Percentiles rank a stretch among this genome's conserved stretches.
phyloP scores from a whole-genome alignment of 2,113 vertebrate genomes.

The Austrofundulus limnaeus region DNA sequence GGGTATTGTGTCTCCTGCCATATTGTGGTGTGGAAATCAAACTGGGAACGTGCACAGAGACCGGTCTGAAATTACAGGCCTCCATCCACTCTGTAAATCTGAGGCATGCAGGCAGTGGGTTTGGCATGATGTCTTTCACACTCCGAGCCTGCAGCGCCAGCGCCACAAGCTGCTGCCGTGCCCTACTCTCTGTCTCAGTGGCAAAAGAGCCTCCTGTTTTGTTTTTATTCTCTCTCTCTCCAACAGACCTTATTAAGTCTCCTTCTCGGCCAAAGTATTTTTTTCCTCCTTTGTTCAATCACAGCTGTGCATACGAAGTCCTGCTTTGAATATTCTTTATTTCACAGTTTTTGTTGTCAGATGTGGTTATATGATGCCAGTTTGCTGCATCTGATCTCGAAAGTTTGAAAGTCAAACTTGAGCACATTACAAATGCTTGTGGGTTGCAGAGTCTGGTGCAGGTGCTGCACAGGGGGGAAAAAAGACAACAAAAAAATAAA shows the following conservation, averaged over 20 bases:
- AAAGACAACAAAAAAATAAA: background rate
- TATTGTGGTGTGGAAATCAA: constrained; percentile 62
- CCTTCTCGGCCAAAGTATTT: constrained; percentile 17
- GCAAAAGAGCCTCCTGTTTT: constrained; percentile 46
- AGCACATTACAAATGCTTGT: constrained; percentile 10
- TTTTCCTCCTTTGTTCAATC: constrained; percentile 9
- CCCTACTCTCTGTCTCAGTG: constrained; percentile 34
- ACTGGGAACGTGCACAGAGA: constrained; percentile 55
- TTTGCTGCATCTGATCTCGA: constrained; percentile 15
- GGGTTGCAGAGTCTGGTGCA: constrained; percentile 15
- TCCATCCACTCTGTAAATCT: constrained; percentile 57
- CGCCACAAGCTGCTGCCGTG: constrained; percentile 47
- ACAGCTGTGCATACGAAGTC: constrained; percentile 29
- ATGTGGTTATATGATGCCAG: background rate
- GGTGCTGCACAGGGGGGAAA: constrained; percentile 14
- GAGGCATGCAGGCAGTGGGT: constrained; percentile 62
- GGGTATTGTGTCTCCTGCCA: constrained; percentile 54
- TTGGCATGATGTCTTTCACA: constrained; percentile 48
- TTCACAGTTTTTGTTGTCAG: constrained; percentile 13
- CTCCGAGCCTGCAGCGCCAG: constrained; percentile 31
- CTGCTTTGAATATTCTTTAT: constrained; percentile 29
- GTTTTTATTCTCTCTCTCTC: constrained; percentile 24
- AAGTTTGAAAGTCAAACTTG: constrained; percentile 33
- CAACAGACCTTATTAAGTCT: constrained; percentile 63
- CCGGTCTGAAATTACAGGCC: constrained; percentile 58